Evolutionary conservation across 2,888 invertebrate species (phyloP).

Genomic region (Lithosia quadra): DNA sequence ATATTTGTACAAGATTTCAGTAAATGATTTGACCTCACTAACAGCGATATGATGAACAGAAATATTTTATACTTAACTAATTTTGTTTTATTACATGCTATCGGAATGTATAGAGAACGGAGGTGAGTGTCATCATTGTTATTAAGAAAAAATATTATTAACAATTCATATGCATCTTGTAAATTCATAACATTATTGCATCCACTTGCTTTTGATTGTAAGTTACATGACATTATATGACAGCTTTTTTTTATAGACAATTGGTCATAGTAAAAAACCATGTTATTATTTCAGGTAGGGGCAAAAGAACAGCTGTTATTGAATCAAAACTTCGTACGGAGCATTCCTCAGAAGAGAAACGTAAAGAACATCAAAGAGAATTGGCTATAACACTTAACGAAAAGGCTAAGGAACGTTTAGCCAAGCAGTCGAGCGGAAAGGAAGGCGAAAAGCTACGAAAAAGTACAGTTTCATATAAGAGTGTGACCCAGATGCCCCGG

Average conservation of each 20-base stretch:
- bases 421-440: constrained; percentile 94
- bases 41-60: constrained; percentile 43
- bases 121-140: constrained; percentile 69
- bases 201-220: constrained; percentile 6
- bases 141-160: constrained; percentile 11
- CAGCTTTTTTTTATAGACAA: not conserved
- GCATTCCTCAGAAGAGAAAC: constrained; percentile 98
- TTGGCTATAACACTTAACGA: constrained; percentile 96
- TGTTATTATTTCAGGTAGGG: constrained; percentile 82
- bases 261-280: not conserved
- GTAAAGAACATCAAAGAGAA: constrained; percentile 98
- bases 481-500: constrained; percentile 95
- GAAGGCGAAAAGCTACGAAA: constrained; percentile 96
- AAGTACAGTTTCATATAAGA: constrained; percentile 98
- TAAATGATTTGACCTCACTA: constrained; percentile 47
- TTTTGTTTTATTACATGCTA: constrained; percentile 83
- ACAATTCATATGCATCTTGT: constrained; percentile 18
- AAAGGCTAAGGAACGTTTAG: constrained; percentile 96
- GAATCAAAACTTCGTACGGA: constrained; percentile 97
- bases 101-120: constrained; percentile 80
- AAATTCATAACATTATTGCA: constrained; percentile 12
- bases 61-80: constrained; percentile 62
- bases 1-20: constrained; percentile 50
- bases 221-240: constrained; percentile 1
- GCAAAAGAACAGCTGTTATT: constrained; percentile 95